phyloP scores from a whole-genome alignment of 1,140 invertebrate species.

The Polypedilum vanderplanki region DNA sequence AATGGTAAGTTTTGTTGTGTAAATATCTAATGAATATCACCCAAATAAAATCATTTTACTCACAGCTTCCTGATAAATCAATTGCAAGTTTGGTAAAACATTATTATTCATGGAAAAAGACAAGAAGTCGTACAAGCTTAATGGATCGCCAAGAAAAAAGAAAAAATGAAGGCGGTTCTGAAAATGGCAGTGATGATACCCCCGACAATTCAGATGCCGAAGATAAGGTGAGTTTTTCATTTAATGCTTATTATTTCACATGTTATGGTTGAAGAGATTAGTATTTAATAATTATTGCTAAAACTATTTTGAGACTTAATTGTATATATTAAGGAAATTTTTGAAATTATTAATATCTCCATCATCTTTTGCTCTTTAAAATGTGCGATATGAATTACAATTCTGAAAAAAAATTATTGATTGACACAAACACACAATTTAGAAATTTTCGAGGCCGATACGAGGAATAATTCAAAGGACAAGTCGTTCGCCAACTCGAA shows the following conservation, averaged over 20 bases:
- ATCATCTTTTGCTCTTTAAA: slow-evolving; percentile 21
- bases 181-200: slow-evolving; percentile 67
- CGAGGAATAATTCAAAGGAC: slow-evolving; percentile 29
- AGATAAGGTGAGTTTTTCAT: slow-evolving; percentile 67
- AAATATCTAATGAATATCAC: background rate
- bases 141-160: slow-evolving; percentile 68
- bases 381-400: slow-evolving; percentile 17
- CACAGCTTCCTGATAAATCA: slow-evolving; percentile 89
- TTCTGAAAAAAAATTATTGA: background rate
- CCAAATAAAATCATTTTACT: slow-evolving; percentile 35
- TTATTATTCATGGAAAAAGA: slow-evolving; percentile 98
- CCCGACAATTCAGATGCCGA: slow-evolving; percentile 82
- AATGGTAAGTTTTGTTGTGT: slow-evolving; percentile 64
- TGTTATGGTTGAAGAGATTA: background rate
- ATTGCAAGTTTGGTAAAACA: slow-evolving; percentile 95
- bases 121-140: slow-evolving; percentile 78
- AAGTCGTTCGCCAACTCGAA: slow-evolving; percentile 29
- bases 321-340: background rate
- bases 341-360: background rate
- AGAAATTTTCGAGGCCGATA: slow-evolving; percentile 29
- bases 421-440: background rate
- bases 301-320: background rate
- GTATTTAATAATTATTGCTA: slow-evolving; percentile 21
- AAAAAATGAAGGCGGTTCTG: slow-evolving; percentile 62
- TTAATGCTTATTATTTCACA: slow-evolving; percentile 34